These are phyloP conservation scores for Hipparchia semele DNA, from an alignment of 2,888 invertebrate genomes.

Conservation along the genomic window DNA sequence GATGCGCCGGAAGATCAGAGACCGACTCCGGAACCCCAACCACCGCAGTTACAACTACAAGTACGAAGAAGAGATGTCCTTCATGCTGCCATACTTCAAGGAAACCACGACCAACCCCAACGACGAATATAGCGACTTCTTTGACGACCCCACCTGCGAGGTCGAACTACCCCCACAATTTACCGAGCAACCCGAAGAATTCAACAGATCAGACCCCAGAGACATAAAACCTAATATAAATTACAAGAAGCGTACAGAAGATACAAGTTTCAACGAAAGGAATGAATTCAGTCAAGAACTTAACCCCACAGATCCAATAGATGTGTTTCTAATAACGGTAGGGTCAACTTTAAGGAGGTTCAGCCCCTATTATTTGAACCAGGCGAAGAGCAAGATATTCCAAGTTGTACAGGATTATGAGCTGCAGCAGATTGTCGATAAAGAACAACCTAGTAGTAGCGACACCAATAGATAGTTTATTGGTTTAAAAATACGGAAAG, in stretches of 20 bases:
- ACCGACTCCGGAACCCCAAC: constrained; percentile 57
- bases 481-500: neutral
- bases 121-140: constrained; percentile 58
- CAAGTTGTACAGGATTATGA: constrained; percentile 77
- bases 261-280: constrained; percentile 12
- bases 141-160: constrained; percentile 53
- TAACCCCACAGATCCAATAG: constrained; percentile 62
- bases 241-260: constrained; percentile 46
- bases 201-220: constrained; percentile 44
- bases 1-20: constrained; percentile 66
- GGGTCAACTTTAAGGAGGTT: constrained; percentile 68
- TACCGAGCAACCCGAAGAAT: constrained; percentile 50
- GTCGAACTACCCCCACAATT: constrained; percentile 56
- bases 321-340: constrained; percentile 68
- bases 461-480: constrained; percentile 47
- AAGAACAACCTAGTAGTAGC: constrained; percentile 49
- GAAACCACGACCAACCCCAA: constrained; percentile 43
- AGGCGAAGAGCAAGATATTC: constrained; percentile 75
- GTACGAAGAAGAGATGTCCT: constrained; percentile 67
- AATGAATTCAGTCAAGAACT: constrained; percentile 53
- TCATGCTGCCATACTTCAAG: constrained; percentile 66
- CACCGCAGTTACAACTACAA: constrained; percentile 64
- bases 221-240: constrained; percentile 53
- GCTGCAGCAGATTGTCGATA: constrained; percentile 65
- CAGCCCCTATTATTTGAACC: constrained; percentile 68